phyloP scores from a whole-genome alignment of 2,888 invertebrate genomes.

The Drosophila conformis region DNA sequence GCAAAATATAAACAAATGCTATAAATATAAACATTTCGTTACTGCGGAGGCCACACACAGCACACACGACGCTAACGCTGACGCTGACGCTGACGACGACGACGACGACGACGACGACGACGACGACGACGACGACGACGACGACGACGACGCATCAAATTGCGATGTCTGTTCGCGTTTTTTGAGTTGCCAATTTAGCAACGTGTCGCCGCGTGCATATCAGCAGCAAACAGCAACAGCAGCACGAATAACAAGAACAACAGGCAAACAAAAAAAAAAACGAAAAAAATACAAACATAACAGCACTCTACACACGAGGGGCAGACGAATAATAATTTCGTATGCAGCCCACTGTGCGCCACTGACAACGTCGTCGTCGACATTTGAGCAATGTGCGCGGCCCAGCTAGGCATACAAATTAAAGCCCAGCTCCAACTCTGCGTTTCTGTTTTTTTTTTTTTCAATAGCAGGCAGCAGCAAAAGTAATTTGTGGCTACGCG shows the following conservation, averaged over 20 bases:
- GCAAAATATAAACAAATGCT: conserved; percentile 79
- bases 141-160: conserved; percentile 32
- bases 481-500: conserved; percentile 76
- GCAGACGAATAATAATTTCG: conserved; percentile 50
- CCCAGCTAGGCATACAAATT: conserved; percentile 69
- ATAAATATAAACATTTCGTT: conserved; percentile 68
- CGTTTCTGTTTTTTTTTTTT: conserved; percentile 28
- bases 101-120: conserved; percentile 4
- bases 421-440: conserved; percentile 36
- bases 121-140: no score
- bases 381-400: conserved; percentile 75
- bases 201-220: conserved; percentile 33
- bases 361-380: conserved; percentile 72
- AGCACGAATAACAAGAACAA: conserved; percentile 12
- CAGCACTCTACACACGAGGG: conserved; percentile 55
- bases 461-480: conserved; percentile 60
- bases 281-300: conserved; percentile 73
- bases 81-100: conserved; percentile 6
- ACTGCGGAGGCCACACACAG: conserved; percentile 59
- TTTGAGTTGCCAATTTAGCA: conserved; percentile 56
- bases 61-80: conserved; percentile 18
- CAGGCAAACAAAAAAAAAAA: conserved; percentile 65
- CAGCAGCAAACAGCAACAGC: conserved; percentile 7
- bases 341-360: conserved; percentile 75
- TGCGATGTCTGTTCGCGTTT: conserved; percentile 50